These are phyloP conservation scores for Chrysemys picta DNA, from an alignment of 2,113 vertebrate species.

Conservation along the genomic window DNA sequence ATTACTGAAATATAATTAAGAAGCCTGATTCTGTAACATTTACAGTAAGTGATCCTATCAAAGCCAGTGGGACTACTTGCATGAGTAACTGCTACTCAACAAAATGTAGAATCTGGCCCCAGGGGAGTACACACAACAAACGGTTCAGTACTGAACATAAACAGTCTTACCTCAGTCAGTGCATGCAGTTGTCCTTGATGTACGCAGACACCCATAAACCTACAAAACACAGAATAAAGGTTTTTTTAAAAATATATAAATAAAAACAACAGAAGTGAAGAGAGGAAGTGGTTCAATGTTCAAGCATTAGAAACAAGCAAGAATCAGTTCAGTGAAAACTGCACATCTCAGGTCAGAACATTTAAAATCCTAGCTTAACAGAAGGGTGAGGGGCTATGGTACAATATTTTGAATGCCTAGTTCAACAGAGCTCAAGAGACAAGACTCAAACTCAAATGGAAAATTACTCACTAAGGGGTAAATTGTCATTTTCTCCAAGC, in stretches of 20 bases:
- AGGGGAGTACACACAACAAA: neutral
- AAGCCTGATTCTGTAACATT: constrained; percentile 4
- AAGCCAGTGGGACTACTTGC: neutral
- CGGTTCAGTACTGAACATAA: constrained; percentile 30
- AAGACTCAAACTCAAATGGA: neutral
- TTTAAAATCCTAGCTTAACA: constrained; percentile 14
- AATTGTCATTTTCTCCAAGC: neutral
- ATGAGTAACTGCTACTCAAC: neutral
- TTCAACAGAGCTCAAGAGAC: constrained; percentile 5
- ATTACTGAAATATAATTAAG: neutral
- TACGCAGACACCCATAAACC: constrained; percentile 98
- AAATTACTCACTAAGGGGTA: neutral
- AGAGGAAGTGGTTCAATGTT: constrained; percentile 6
- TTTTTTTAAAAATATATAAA: constrained; percentile 30
- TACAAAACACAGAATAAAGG: constrained; percentile 78
- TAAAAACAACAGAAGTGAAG: neutral
- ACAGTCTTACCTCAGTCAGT: constrained; percentile 93
- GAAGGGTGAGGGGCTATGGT: neutral
- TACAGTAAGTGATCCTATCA: neutral
- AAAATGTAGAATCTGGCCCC: neutral
- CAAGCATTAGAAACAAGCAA: constrained; percentile 8
- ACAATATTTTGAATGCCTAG: constrained; percentile 4
- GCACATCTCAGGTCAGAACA: neutral
- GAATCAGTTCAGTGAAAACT: neutral
- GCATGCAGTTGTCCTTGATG: constrained; percentile 98